Base-by-base conservation (phyloP, 2,113 vertebrate species). In the Leucopternis melanops region DNA sequence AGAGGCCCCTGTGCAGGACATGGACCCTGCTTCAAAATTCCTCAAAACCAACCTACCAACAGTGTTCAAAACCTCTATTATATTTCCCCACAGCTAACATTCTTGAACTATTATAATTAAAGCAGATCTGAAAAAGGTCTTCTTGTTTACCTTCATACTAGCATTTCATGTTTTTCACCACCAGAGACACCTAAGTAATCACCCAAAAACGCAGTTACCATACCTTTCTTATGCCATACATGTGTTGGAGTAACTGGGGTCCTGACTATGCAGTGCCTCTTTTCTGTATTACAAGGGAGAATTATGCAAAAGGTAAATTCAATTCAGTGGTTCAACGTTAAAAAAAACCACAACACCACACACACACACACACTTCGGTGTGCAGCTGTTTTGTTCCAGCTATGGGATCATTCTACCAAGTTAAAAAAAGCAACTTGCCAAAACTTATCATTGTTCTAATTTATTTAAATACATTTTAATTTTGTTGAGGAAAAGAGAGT, bases 401-500 rank as follows among this genome's bases (percentile, higher is more conserved):
- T 21, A n/a, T 14, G 50, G 63, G 25, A 45, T 22, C 45, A 36
- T 29, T n/a, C 18, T 32, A 70, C 16, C 47, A 67, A 27, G 11
- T 31, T 16, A 20, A 47, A 47, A 45, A 47, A 47, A 47, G 45
- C 19, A 47, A 47, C 45, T 47, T 47, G 45, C 45, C 45, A 47
- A 47, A 47, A 47, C 20, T 21, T 2, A 10, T 5, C 38, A 23
- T 8, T 27, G 18, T 26, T n/a, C 21, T 23, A 0, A 1, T 19
- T 18, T 45, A 31, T 50, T 82, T 49, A 16, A 66, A 66, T 18
- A 26, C 8, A 13, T 10, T 11, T 16, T 52, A 31, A 4, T 69
- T 29, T 7, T 62, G 8, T 31, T 61, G 62, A 75, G 13, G 23
- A 80, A 5, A 75, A 71, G 4, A 65, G 26, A 62, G 31, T 5